Evolutionary conservation across 1,140 invertebrate species (phyloP).

Genomic region (Ditylenchus dipsaci): DNA sequence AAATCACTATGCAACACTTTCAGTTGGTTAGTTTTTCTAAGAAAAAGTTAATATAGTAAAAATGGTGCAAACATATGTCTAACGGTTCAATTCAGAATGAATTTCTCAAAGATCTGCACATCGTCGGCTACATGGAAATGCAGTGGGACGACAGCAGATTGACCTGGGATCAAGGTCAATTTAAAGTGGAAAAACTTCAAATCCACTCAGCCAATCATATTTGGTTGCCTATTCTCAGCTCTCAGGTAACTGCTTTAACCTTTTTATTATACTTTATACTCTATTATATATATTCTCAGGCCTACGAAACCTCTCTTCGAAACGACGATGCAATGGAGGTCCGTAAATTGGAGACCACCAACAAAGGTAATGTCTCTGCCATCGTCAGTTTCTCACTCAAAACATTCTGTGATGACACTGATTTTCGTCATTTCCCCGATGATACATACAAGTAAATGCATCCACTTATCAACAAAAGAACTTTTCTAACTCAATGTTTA

Average conservation of each 20-base stretch:
- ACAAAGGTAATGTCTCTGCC: constrained; percentile 51
- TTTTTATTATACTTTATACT: too few relatives aligned
- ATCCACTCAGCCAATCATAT: constrained; percentile 50
- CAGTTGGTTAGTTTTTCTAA: constrained; percentile 41
- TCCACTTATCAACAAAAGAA: not conserved
- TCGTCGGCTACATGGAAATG: constrained; percentile 52
- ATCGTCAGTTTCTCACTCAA: constrained; percentile 49
- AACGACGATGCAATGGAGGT: constrained; percentile 57
- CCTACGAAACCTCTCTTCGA: constrained; percentile 39
- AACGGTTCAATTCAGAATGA: constrained; percentile 46
- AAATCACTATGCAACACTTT: constrained; percentile 55
- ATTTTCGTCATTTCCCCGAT: constrained; percentile 53
- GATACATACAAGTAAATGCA: constrained; percentile 51
- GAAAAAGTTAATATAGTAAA: constrained; percentile 1
- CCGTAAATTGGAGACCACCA: constrained; percentile 42
- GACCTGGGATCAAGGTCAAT: constrained; percentile 46
- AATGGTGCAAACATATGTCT: not conserved
- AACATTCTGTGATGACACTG: constrained; percentile 55
- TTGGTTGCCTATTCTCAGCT: constrained; percentile 48
- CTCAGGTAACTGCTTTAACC: constrained; percentile 27
- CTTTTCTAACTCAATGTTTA: not conserved
- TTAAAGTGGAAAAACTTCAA: constrained; percentile 50
- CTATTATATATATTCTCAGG: too few relatives aligned
- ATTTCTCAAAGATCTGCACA: constrained; percentile 54
- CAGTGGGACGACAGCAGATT: constrained; percentile 51